Conservation (phyloP, 2,113 vertebrate species). For the Siphamia tubifer region DNA sequence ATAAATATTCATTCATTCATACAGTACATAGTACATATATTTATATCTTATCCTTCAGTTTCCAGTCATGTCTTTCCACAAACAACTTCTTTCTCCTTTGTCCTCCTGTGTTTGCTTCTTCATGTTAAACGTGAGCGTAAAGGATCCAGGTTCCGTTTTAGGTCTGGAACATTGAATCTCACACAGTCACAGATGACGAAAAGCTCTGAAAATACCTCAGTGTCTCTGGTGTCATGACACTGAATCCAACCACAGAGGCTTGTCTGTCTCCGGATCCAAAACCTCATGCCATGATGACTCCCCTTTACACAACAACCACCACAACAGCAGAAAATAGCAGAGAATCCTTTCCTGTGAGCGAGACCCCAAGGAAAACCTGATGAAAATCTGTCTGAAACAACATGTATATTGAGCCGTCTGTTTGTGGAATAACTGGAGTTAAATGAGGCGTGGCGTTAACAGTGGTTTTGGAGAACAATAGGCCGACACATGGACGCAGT, state of each 20-base stretch:
- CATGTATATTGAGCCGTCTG: background rate
- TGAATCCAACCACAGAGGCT: conserved; percentile 15
- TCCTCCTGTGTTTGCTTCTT: background rate
- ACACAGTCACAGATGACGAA: conserved; percentile 14
- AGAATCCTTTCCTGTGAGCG: background rate
- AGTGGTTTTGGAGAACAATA: background rate
- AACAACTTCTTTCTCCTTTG: background rate
- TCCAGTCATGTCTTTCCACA: background rate
- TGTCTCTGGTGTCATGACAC: conserved; percentile 9
- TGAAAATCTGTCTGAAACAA: background rate
- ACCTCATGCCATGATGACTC: conserved; percentile 55
- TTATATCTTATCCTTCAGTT: too few relatives aligned
- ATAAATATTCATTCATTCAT: too few relatives aligned
- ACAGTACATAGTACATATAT: too few relatives aligned
- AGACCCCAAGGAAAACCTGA: background rate
- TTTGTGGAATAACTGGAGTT: conserved; percentile 16
- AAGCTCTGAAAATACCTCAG: conserved; percentile 23
- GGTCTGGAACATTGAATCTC: conserved; percentile 13
- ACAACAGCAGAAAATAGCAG: conserved; percentile 1
- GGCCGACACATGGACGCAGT: background rate
- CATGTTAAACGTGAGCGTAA: background rate
- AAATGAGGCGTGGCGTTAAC: background rate
- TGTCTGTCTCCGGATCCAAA: conserved; percentile 31
- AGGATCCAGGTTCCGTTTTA: conserved; percentile 10
- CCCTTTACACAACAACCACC: conserved; percentile 36